phyloP scores from a whole-genome alignment of 2,797 vertebrate species.

The Vultur gryphus region DNA sequence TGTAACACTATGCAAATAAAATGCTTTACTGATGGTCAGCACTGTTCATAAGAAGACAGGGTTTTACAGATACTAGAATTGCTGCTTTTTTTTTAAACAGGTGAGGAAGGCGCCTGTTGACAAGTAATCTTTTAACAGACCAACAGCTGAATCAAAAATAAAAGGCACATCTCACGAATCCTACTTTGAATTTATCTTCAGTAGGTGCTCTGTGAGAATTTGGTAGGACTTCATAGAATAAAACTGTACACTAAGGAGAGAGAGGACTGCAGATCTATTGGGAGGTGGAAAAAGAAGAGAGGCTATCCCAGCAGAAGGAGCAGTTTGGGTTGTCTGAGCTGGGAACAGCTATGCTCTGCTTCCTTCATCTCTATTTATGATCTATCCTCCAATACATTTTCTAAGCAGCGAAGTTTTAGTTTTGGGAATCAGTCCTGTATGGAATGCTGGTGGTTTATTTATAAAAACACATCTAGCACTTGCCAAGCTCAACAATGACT shows the following conservation, averaged over 20 bases:
- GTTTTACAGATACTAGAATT: background rate
- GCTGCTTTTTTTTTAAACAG: background rate
- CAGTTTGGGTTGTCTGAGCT: background rate
- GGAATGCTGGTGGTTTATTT: slow-evolving; percentile 44
- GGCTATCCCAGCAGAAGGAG: background rate
- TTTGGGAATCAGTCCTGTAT: background rate
- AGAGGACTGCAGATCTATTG: fast-evolving
- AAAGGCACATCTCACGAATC: background rate
- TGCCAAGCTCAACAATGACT: slow-evolving; percentile 18
- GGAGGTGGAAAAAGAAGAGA: background rate
- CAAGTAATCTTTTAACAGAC: background rate
- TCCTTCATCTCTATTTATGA: background rate
- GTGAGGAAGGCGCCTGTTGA: background rate
- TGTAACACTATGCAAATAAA: background rate
- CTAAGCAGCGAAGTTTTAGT: fast-evolving
- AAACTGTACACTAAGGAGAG: background rate
- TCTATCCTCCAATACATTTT: background rate
- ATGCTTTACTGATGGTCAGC: no score
- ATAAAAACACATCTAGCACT: slow-evolving; percentile 3
- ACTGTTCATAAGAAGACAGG: background rate
- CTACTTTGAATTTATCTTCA: background rate
- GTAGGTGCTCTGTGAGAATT: background rate
- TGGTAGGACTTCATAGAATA: background rate
- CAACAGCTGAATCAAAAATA: background rate
- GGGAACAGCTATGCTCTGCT: background rate